These are phyloP conservation scores for Phyllostomus discolor DNA, from an alignment of 2,113 vertebrate species.

Conservation along the genomic window DNA sequence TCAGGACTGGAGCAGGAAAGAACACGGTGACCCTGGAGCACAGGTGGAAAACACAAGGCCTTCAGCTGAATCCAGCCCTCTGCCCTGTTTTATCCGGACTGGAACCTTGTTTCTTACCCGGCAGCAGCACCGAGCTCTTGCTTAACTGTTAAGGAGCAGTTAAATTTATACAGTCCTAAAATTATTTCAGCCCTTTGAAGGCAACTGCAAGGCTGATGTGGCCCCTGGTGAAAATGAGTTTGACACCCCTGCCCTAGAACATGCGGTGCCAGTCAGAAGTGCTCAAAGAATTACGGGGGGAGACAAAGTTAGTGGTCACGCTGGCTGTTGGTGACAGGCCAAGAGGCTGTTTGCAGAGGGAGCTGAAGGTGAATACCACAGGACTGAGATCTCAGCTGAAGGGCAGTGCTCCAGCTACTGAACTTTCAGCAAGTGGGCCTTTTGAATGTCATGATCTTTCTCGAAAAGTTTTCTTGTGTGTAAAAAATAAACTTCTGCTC, in stretches of 20 bases:
- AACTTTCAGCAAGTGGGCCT: background rate
- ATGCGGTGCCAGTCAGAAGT: background rate
- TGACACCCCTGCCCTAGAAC: background rate
- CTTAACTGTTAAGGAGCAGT: no score
- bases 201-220: no score
- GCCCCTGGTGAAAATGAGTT: no score
- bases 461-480: background rate
- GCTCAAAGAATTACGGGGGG: background rate
- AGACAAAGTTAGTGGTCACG: background rate
- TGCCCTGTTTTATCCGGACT: no score
- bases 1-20: background rate
- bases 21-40: background rate
- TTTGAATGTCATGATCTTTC: background rate
- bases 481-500: background rate
- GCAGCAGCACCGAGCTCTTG: no score
- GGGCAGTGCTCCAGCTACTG: background rate
- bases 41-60: no score
- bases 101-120: no score
- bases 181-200: no score
- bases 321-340: background rate
- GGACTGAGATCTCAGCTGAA: background rate
- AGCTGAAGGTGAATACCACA: background rate
- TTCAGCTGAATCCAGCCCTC: no score
- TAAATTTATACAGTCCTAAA: no score
- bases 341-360: background rate